Evolutionary conservation across 2,888 invertebrate genomes (phyloP).

Genomic region (Deladenus siricidicola): DNA sequence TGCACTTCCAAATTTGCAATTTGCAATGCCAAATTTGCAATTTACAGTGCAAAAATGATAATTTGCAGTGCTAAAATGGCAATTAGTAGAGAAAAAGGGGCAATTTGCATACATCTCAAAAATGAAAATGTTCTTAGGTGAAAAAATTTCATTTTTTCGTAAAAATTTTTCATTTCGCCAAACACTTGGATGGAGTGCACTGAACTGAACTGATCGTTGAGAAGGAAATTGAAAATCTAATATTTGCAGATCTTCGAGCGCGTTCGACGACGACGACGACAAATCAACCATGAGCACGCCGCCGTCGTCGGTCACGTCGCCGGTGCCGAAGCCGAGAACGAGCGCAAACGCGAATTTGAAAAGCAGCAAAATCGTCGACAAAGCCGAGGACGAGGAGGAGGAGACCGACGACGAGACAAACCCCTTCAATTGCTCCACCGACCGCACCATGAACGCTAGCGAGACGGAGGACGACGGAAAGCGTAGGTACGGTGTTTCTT

Average conservation of each 20-base stretch:
- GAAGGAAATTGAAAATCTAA: too few relatives aligned
- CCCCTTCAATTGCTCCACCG: not conserved
- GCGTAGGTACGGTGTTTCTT: not conserved
- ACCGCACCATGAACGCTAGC: not conserved
- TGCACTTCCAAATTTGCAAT: too few relatives aligned
- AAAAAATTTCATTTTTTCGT: too few relatives aligned
- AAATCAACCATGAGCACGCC: not conserved
- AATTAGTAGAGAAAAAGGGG: too few relatives aligned
- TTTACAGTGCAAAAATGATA: too few relatives aligned
- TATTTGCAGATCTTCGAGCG: not conserved
- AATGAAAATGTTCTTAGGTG: too few relatives aligned
- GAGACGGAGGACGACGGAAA: not conserved
- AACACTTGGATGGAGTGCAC: too few relatives aligned
- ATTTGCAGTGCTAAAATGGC: too few relatives aligned
- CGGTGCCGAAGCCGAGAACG: not conserved
- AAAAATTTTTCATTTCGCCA: too few relatives aligned
- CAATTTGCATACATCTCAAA: too few relatives aligned
- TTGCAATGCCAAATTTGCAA: too few relatives aligned
- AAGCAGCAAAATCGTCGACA: constrained; percentile 93
- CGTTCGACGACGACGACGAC: not conserved
- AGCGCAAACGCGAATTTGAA: constrained; percentile 78
- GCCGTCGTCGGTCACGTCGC: not conserved
- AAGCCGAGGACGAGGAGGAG: constrained; percentile 64
- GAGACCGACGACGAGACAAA: not conserved
- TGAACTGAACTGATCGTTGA: too few relatives aligned